phyloP scores from a whole-genome alignment of 2,797 vertebrate species.

The Poecilia gillii region DNA sequence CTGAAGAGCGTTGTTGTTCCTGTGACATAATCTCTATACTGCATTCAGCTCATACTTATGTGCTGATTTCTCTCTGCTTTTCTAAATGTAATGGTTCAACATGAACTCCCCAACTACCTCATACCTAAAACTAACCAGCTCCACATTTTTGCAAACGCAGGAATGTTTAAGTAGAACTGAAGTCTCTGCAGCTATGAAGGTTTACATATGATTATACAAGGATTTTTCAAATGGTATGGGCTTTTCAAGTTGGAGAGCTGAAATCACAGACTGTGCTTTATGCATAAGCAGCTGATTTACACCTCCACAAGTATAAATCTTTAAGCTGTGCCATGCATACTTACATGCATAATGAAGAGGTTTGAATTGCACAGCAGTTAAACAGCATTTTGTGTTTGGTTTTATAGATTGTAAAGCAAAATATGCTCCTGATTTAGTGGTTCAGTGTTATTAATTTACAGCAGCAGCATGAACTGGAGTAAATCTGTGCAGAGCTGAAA shows the following conservation, averaged over 20 bases:
- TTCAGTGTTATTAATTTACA: slow-evolving; percentile 13
- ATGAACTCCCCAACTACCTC: not conserved
- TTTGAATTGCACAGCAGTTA: slow-evolving; percentile 13
- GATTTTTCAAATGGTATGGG: not conserved
- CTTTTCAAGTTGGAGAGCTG: not conserved
- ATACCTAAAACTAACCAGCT: not conserved
- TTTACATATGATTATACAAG: not conserved
- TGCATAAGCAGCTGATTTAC: slow-evolving; percentile 18
- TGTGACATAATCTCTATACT: not conserved
- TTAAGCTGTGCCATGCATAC: slow-evolving; percentile 29
- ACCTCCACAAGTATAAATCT: slow-evolving; percentile 2
- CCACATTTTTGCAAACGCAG: not conserved
- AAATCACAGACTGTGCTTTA: not conserved
- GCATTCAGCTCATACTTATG: not conserved
- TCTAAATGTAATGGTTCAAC: not conserved
- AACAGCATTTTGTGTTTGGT: slow-evolving; percentile 10
- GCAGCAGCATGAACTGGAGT: not conserved
- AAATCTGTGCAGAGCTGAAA: not conserved
- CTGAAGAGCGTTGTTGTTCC: not conserved
- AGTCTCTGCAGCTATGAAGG: not conserved
- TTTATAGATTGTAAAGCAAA: slow-evolving; percentile 9
- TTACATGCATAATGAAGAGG: not conserved
- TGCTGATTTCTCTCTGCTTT: not conserved
- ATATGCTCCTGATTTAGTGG: not conserved
- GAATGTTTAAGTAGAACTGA: not conserved